Percentiles rank a stretch among this genome's conserved stretches.
These are phyloP conservation scores for Cotesia typhae DNA, from an alignment of 1,140 invertebrate genomes.

Conservation along the genomic window DNA sequence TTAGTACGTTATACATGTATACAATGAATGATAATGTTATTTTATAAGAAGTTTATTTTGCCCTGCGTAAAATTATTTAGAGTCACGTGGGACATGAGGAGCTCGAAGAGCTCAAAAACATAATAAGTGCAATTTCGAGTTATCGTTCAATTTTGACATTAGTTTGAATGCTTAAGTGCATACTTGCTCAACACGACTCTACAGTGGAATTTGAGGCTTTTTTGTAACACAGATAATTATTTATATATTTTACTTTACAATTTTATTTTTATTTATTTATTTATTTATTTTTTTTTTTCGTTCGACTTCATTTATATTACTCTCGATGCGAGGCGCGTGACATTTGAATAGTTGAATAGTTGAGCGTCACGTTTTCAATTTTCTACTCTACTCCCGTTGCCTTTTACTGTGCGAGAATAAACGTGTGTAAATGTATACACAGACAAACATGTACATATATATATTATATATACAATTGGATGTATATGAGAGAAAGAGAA, in stretches of 20 bases:
- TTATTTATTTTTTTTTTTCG: neutral
- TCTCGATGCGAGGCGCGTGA: slow-evolving; percentile 23
- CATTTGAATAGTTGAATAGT: slow-evolving; percentile 27
- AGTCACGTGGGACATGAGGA: too few relatives aligned
- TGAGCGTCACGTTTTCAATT: slow-evolving; percentile 61
- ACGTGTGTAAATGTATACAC: neutral
- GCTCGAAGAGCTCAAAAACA: too few relatives aligned
- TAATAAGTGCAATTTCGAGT: too few relatives aligned
- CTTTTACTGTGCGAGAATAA: slow-evolving; percentile 35
- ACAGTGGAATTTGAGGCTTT: too few relatives aligned
- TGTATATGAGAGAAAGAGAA: slow-evolving; percentile 9
- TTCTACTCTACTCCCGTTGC: slow-evolving; percentile 54
- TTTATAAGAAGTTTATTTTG: too few relatives aligned
- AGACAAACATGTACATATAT: neutral
- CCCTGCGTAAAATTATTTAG: too few relatives aligned
- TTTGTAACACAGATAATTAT: too few relatives aligned
- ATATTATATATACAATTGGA: neutral
- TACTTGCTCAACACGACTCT: too few relatives aligned
- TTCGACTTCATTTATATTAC: slow-evolving; percentile 22
- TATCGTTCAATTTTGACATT: too few relatives aligned
- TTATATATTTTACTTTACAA: too few relatives aligned
- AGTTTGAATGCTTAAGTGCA: too few relatives aligned
- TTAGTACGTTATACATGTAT: neutral
- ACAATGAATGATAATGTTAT: neutral
- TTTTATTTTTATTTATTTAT: too few relatives aligned